A percentile compares a stretch with the other conserved stretches of the same genome.
Conservation (phyloP, 2,888 invertebrate genomes). For the Epistrophe eligans region DNA sequence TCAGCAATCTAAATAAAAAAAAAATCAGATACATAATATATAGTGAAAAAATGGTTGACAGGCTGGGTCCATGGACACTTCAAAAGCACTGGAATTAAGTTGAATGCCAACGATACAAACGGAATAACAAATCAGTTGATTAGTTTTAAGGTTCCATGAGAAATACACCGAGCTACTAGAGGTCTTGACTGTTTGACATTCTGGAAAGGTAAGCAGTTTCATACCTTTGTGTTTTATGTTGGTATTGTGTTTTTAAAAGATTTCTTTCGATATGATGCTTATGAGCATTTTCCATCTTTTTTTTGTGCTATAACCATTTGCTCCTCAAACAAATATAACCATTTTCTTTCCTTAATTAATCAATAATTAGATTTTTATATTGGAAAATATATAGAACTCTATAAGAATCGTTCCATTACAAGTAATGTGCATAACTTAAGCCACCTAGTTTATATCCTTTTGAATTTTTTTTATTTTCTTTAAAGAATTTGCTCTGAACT, state of each 20-base stretch:
- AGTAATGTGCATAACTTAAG: slow-evolving; percentile 2
- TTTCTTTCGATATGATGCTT: slow-evolving; percentile 15
- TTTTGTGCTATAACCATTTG: not conserved
- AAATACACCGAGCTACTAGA: not conserved
- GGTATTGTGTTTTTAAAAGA: slow-evolving; percentile 11
- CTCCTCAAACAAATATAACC: not conserved
- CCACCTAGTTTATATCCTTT: slow-evolving; percentile 12
- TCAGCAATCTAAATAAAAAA: not conserved
- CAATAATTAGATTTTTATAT: not conserved
- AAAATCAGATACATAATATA: not conserved
- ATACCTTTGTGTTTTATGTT: not conserved
- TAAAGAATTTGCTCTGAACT: slow-evolving; percentile 6
- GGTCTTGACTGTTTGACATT: slow-evolving; percentile 16
- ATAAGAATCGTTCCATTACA: not conserved
- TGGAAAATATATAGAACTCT: not conserved
- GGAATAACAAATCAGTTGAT: not conserved
- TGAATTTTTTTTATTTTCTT: not conserved
- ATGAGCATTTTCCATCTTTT: slow-evolving; percentile 5
- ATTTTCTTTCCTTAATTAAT: not conserved
- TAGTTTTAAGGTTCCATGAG: not conserved
- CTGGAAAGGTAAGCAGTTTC: slow-evolving; percentile 7
- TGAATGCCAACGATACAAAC: not conserved
- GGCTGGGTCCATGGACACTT: slow-evolving; percentile 15
- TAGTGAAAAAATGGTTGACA: slow-evolving; percentile 6
- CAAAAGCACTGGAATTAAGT: not conserved